These are phyloP conservation scores for Mylabris phalerata DNA, from an alignment of 1,140 invertebrate species.

Conservation along the genomic window DNA sequence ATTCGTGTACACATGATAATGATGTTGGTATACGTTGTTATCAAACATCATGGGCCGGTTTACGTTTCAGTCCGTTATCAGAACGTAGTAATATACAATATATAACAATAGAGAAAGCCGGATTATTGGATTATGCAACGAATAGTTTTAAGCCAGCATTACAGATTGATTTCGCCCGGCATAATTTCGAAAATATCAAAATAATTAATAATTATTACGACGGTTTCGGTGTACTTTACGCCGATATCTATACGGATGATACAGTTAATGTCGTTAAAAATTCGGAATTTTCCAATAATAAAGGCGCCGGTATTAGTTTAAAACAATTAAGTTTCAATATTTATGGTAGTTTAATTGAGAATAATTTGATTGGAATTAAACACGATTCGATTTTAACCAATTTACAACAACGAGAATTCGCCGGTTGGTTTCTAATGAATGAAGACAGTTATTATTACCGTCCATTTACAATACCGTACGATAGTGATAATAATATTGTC, in stretches of 20 bases:
- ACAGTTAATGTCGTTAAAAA: constrained; percentile 79
- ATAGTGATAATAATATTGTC: constrained; percentile 53
- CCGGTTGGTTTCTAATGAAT: constrained; percentile 73
- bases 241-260: constrained; percentile 80
- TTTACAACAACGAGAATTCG: constrained; percentile 80
- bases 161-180: constrained; percentile 93
- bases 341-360: constrained; percentile 66
- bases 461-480: constrained; percentile 58
- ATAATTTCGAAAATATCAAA: constrained; percentile 78
- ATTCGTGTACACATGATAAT: constrained; percentile 80
- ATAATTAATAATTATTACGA: constrained; percentile 78
- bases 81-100: constrained; percentile 82
- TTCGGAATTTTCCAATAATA: constrained; percentile 81
- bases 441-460: constrained; percentile 61
- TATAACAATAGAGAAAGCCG: constrained; percentile 84
- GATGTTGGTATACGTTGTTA: constrained; percentile 87
- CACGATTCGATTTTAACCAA: constrained; percentile 86
- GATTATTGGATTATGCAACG: constrained; percentile 87
- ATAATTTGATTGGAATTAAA: constrained; percentile 82
- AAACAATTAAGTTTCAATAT: constrained; percentile 81
- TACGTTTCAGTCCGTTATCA: constrained; percentile 81
- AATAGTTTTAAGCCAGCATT: constrained; percentile 87
- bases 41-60: constrained; percentile 85
- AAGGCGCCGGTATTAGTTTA: constrained; percentile 80
- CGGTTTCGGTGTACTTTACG: constrained; percentile 81